Conservation (phyloP, 2,113 vertebrate species). For the Mandrillus leucophaeus region DNA sequence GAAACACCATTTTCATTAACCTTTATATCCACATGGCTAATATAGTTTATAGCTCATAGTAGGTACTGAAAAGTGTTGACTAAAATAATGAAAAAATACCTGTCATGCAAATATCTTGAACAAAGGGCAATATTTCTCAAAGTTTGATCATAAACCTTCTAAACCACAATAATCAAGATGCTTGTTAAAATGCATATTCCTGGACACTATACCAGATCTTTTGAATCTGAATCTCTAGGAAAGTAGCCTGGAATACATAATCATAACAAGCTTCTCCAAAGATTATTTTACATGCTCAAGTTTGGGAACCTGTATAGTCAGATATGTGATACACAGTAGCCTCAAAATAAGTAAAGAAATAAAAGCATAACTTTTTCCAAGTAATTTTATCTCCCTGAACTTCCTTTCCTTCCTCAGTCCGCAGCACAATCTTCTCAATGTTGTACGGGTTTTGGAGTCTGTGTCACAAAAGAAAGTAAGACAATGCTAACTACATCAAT, state of each 20-base stretch:
- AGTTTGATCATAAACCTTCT: not conserved
- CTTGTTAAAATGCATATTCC: not conserved
- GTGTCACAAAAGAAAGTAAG: not conserved
- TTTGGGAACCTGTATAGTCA: not conserved
- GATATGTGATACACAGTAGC: not conserved
- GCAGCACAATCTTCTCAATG: not conserved
- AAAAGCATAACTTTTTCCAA: not conserved
- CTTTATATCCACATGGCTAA: not conserved
- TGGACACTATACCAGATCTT: not conserved
- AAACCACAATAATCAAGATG: not conserved
- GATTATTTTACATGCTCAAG: not conserved
- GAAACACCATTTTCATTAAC: not conserved
- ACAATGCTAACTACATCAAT: not conserved
- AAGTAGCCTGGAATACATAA: not conserved
- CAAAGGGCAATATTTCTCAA: not conserved
- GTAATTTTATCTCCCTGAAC: not conserved
- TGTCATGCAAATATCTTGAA: not conserved
- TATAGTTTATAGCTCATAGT: not conserved
- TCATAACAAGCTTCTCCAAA: not conserved
- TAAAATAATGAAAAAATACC: not conserved
- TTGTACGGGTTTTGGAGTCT: not conserved
- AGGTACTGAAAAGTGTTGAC: not conserved
- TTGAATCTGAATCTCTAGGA: not conserved
- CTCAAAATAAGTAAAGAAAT: not conserved
- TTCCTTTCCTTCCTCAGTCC: not conserved